These are phyloP conservation scores for Luehdorfia chinensis DNA, from an alignment of 1,140 invertebrate species.

Conservation along the genomic window DNA sequence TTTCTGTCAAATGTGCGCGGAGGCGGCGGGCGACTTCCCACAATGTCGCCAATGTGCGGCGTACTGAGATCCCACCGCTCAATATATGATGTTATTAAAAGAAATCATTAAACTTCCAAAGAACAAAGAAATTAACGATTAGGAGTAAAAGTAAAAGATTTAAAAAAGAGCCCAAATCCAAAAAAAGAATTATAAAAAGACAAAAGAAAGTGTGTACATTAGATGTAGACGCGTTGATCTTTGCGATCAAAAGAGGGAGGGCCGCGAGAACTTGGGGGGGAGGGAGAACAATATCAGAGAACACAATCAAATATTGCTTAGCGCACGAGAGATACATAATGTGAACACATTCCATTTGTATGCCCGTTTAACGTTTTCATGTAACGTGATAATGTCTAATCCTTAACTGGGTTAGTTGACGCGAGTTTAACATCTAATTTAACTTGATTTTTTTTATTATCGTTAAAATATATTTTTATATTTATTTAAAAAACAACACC, in stretches of 20 bases:
- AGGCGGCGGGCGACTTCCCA: conserved; percentile 20
- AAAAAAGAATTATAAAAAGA: conserved; percentile 58
- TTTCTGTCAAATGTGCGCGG: conserved; percentile 61
- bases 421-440: background rate
- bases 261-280: conserved; percentile 44
- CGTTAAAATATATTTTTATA: conserved; percentile 23
- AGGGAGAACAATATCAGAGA: conserved; percentile 26
- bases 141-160: conserved; percentile 47
- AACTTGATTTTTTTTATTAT: conserved; percentile 18
- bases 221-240: conserved; percentile 2
- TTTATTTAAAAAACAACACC: conserved; percentile 47
- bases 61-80: conserved; percentile 45
- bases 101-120: conserved; percentile 64
- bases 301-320: conserved; percentile 8
- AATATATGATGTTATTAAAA: conserved; percentile 60
- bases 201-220: conserved; percentile 40
- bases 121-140: conserved; percentile 38
- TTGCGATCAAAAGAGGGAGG: conserved; percentile 23
- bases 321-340: conserved; percentile 15
- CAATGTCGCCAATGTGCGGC: conserved; percentile 18
- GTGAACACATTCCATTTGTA: conserved; percentile 8
- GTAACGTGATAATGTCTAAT: too few relatives aligned
- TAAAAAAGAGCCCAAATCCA: conserved; percentile 71
- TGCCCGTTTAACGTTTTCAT: background rate
- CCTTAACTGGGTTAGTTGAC: conserved; percentile 11